Evolutionary conservation across 1,140 invertebrate species (phyloP).

Genomic region (Eciton burchellii): DNA sequence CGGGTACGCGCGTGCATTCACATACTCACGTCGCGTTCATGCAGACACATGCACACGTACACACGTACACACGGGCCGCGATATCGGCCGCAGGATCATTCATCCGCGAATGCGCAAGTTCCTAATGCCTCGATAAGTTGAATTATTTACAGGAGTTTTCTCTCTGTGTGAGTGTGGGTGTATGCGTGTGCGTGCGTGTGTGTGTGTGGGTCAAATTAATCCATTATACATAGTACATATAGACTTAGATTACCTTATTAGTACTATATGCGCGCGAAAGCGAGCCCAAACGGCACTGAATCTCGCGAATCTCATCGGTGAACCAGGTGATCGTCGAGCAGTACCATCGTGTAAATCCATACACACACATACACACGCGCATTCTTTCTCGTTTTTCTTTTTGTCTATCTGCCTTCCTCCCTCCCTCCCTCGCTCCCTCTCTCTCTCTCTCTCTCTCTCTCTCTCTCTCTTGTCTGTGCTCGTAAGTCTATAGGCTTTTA

Average conservation of each 20-base stretch:
- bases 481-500: neutral
- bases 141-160: slow-evolving; percentile 84
- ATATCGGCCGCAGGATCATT: slow-evolving; percentile 74
- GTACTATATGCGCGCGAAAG: slow-evolving; percentile 69
- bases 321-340: slow-evolving; percentile 30
- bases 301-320: slow-evolving; percentile 27
- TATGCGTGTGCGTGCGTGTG: neutral
- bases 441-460: too few species aligned
- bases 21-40: slow-evolving; percentile 56
- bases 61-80: slow-evolving; percentile 57
- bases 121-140: slow-evolving; percentile 84
- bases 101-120: slow-evolving; percentile 82
- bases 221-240: slow-evolving; percentile 85
- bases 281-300: slow-evolving; percentile 65
- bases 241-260: slow-evolving; percentile 80
- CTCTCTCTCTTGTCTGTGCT: slow-evolving; percentile 14
- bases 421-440: too few species aligned
- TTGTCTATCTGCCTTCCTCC: slow-evolving; percentile 43
- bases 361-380: slow-evolving; percentile 8
- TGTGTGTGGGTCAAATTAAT: slow-evolving; percentile 82
- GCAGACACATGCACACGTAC: slow-evolving; percentile 45
- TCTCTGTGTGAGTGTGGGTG: slow-evolving; percentile 71
- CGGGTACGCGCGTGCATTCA: slow-evolving; percentile 54
- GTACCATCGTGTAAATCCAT: neutral
- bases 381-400: slow-evolving; percentile 31